Base-by-base conservation (phyloP, 2,797 vertebrate species). In the Echiichthys vipera region DNA sequence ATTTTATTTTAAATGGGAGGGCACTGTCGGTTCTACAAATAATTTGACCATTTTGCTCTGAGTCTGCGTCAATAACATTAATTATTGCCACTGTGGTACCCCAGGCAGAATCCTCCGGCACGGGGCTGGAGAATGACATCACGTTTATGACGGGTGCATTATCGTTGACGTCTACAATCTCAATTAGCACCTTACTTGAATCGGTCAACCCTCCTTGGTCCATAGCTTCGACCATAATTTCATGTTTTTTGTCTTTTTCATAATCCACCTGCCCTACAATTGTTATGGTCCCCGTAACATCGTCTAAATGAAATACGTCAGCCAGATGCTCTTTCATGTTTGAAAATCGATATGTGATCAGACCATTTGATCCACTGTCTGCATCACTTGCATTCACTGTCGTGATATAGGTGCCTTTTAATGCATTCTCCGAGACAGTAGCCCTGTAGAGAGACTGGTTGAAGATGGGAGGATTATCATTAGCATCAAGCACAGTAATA, bases 1-100 rank as follows among this genome's bases (percentile, higher is more conserved):
- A 82, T 68, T 91, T 87, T 27, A 94, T 88, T 50, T 80, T 89
- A 81, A 95, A 94, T 1, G 91, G 92, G 3, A 93, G 54, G 4
- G 37, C 67, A 24, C 57, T 66, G 3, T 87, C 79, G 42, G 91
- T 76, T 13, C 79, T 78, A 68, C 94, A 94, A 0, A 32, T 67
- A 42, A 93, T 80, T 12, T 90, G 74, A 2, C 93, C 91, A 71
- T 94, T 94, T 53, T 85, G 68, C 22, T 88, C 92, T 1, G 94
- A 93, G 65, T 95, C 94, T 65, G 65, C 62, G 32, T 95, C 94
- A 47, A 87, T 88, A 14, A 94, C 84, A 63, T 94, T 92, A 58
- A 95, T 89, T 54, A 95, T 88, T 14, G 92, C 94, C 36, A 95
- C 87, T 3, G 93, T 88, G 22, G 92, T 90, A 1, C 91, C 93